phyloP scores from a whole-genome alignment of 2,888 invertebrate genomes.

The Drosophila recens region DNA sequence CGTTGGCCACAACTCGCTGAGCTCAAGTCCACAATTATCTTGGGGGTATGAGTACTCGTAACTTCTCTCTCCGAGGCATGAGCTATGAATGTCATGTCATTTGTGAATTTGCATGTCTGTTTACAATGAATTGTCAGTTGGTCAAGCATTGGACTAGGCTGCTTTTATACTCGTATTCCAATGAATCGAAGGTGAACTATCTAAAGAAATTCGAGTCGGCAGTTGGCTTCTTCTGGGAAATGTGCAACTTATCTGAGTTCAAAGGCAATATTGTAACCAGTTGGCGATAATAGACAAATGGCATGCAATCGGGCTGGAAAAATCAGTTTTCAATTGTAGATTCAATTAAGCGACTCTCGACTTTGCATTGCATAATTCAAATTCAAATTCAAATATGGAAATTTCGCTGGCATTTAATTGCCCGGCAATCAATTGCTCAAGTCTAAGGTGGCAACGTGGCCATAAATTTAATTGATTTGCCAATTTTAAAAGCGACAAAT shows the following conservation, averaged over 20 bases:
- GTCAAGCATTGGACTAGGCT: conserved; percentile 8
- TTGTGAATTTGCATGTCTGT: conserved; percentile 74
- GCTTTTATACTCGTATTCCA: background rate
- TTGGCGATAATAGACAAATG: conserved; percentile 29
- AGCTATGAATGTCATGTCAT: conserved; percentile 66
- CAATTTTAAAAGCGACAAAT: conserved; percentile 62
- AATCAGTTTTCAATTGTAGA: conserved; percentile 37
- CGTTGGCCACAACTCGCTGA: conserved; percentile 40
- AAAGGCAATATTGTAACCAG: conserved; percentile 35
- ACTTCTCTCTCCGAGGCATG: conserved; percentile 15
- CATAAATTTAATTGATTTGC: conserved; percentile 79
- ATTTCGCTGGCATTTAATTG: conserved; percentile 67
- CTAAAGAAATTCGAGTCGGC: conserved; percentile 47
- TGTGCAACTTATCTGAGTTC: conserved; percentile 25
- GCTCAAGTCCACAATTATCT: conserved; percentile 60
- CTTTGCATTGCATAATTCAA: conserved; percentile 61
- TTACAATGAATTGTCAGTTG: conserved; percentile 60
- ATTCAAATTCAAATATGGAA: conserved; percentile 71
- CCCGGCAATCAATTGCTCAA: conserved; percentile 46
- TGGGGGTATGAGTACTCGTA: conserved; percentile 18
- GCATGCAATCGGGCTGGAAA: conserved; percentile 27
- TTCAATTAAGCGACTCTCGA: conserved; percentile 50
- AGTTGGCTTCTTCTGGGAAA: conserved; percentile 53
- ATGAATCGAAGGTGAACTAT: conserved; percentile 11
- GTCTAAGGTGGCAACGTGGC: conserved; percentile 70